These are phyloP conservation scores for Melozone crissalis DNA, from an alignment of 2,113 vertebrate genomes.

Conservation along the genomic window DNA sequence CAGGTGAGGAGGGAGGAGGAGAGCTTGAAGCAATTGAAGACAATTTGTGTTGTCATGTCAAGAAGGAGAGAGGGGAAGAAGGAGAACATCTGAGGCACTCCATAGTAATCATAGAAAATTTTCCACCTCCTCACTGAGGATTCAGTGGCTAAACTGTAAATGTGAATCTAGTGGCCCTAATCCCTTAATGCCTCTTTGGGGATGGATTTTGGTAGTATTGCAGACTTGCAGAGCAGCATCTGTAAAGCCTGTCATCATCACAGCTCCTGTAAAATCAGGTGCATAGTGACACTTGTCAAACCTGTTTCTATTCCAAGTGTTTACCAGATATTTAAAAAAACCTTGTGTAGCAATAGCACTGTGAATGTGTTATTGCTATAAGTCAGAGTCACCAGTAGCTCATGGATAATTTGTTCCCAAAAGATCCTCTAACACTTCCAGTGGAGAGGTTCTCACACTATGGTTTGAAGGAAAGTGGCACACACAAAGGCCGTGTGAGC, in stretches of 20 bases:
- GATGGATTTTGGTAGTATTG: not conserved
- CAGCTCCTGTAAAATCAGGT: not conserved
- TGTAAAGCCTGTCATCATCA: not conserved
- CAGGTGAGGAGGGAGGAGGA: not conserved
- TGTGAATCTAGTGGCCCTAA: not conserved
- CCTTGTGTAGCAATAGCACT: not conserved
- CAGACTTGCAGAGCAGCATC: not conserved
- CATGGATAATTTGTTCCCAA: not conserved
- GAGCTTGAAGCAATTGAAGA: not conserved
- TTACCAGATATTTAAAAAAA: not conserved
- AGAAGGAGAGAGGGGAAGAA: not conserved
- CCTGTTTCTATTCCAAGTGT: not conserved
- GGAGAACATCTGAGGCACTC: not conserved
- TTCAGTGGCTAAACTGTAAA: not conserved
- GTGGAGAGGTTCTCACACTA: not conserved
- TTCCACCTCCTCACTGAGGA: not conserved
- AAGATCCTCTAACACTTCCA: not conserved
- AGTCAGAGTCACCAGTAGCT: not conserved
- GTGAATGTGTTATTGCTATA: not conserved
- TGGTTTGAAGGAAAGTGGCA: not conserved
- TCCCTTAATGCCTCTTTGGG: not conserved
- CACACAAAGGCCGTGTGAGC: fast-evolving
- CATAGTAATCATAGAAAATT: not conserved
- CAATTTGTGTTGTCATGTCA: not conserved
- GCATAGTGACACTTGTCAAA: not conserved